Evolutionary conservation across 2,797 vertebrate genomes (phyloP).

Genomic region (Platyrinchus mystaceus): DNA sequence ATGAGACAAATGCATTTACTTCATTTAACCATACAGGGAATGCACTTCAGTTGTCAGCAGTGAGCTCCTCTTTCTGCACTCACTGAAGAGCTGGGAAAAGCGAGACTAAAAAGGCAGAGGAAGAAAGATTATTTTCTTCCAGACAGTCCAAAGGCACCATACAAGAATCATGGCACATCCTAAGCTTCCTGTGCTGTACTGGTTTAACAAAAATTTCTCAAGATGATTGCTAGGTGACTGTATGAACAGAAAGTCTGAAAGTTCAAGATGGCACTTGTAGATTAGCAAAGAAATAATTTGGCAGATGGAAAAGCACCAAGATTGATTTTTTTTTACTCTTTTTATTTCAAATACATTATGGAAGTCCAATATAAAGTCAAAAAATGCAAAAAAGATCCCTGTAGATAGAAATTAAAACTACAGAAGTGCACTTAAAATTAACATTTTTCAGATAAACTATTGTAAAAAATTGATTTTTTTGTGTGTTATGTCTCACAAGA

Average conservation of each 20-base stretch:
- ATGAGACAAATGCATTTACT: not conserved
- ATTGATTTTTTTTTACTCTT: not conserved
- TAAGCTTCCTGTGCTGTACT: not conserved
- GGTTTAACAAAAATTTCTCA: not conserved
- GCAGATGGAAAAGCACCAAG: not conserved
- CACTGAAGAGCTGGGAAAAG: not conserved
- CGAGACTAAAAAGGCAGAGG: not conserved
- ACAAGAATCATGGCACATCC: not conserved
- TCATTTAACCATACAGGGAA: not conserved
- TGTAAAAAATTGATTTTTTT: not conserved
- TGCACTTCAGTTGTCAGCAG: not conserved
- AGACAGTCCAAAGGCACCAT: not conserved
- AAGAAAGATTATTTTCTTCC: not conserved
- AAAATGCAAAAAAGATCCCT: not conserved
- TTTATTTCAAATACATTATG: not conserved
- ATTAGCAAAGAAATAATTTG: not conserved
- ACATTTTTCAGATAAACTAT: not conserved
- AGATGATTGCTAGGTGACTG: not conserved
- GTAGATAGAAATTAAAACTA: not conserved
- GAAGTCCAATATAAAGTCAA: not conserved
- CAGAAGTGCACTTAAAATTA: not conserved
- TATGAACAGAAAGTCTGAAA: not conserved
- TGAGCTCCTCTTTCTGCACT: not conserved
- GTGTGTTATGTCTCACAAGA: not conserved
- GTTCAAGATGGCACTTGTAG: not conserved